Evolutionary conservation across 30 jellyfish, hydroid and myxozoan species (phyloP).

Genomic region (Hydra vulgaris): DNA sequence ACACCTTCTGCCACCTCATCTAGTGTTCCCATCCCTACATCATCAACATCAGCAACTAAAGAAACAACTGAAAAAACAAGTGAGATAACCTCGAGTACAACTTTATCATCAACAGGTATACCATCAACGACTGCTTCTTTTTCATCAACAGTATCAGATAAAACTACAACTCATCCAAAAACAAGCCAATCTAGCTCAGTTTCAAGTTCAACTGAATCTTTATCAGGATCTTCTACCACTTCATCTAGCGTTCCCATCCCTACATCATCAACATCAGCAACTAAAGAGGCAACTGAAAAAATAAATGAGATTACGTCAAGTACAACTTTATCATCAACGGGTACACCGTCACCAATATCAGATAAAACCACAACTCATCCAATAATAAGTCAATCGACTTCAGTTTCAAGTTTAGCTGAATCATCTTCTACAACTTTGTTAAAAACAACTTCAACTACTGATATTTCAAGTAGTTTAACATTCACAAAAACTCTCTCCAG

Average conservation of each 20-base stretch:
- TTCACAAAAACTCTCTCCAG: background rate
- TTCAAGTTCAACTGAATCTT: slow-evolving; percentile 1
- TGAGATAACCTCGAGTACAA: slow-evolving; percentile 11
- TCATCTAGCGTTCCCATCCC: slow-evolving; percentile 1
- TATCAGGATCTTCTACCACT: slow-evolving; percentile 26
- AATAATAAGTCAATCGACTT: too few species aligned
- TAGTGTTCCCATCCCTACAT: background rate
- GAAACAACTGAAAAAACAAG: slow-evolving; percentile 1
- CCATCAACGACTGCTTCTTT: slow-evolving; percentile 7
- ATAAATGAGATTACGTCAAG: slow-evolving; percentile 1
- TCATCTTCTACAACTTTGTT: too few species aligned
- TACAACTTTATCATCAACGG: slow-evolving; percentile 6
- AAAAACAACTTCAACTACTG: too few species aligned
- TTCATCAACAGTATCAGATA: background rate
- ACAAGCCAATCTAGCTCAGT: too few species aligned
- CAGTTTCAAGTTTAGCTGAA: too few species aligned
- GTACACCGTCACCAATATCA: background rate
- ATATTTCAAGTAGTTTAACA: too few species aligned
- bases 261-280: background rate
- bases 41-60: background rate
- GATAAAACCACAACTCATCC: too few species aligned
- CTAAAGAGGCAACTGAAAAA: background rate
- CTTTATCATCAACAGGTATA: slow-evolving; percentile 1
- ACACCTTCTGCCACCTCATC: slow-evolving; percentile 21
- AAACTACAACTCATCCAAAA: background rate